These are phyloP conservation scores for Anableps anableps DNA, from an alignment of 2,797 vertebrate genomes.

Conservation along the genomic window DNA sequence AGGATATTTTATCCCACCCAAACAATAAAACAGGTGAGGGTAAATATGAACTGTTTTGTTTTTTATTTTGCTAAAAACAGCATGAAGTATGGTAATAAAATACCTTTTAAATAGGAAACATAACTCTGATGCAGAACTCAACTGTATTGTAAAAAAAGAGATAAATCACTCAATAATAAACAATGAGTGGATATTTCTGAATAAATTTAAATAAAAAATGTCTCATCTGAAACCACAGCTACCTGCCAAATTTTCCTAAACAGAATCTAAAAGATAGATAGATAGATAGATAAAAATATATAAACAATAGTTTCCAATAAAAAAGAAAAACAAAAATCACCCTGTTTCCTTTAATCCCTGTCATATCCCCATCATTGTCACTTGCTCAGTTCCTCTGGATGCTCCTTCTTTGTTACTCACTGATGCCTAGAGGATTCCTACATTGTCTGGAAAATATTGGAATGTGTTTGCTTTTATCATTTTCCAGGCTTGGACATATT, in stretches of 20 bases:
- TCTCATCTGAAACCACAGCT: not conserved
- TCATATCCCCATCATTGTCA: not conserved
- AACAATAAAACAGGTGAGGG: not conserved
- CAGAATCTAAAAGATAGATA: not conserved
- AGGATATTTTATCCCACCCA: not conserved
- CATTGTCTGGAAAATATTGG: not conserved
- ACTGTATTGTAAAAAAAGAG: not conserved
- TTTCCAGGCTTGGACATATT: not conserved
- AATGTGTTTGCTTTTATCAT: not conserved
- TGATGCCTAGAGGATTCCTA: not conserved
- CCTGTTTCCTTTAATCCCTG: not conserved
- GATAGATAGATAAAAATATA: too few relatives aligned
- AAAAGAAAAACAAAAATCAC: not conserved
- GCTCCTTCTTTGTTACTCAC: not conserved
- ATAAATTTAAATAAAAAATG: not conserved
- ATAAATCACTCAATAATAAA: not conserved
- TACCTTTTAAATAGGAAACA: not conserved
- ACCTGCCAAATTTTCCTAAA: not conserved
- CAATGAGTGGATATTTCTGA: not conserved
- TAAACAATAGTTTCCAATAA: not conserved
- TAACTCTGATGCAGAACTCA: not conserved
- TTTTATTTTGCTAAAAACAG: not conserved
- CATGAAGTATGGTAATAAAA: not conserved
- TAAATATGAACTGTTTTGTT: not conserved
- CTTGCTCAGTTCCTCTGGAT: not conserved